Evolutionary conservation across 2,797 vertebrate species (phyloP), one percentile per base, ranked within the genome.

Genomic region (Gymnopithys bicolor): DNA sequence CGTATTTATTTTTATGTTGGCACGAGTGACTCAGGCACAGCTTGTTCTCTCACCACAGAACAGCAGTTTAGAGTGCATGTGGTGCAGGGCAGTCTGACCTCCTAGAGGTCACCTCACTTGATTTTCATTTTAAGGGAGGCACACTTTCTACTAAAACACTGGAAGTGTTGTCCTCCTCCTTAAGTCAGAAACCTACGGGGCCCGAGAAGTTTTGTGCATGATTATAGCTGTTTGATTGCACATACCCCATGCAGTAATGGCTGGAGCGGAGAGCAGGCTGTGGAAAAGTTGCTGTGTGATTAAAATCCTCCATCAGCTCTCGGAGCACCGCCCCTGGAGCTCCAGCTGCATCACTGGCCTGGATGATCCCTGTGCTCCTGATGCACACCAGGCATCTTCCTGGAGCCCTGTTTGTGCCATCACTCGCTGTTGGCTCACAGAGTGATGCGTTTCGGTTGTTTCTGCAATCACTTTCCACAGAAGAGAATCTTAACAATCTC

Each of bases 1-100:
- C 13, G 16, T 67, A 58, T 89, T 59, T 91, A 82, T 95, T 93
- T 94, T 90, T 92, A 39, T 52, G 51, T 76, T 95, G 92, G 89
- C 74, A 46, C n/a, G 60, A 95, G 81, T 84, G 90, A 62, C 67
- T 87, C 63, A 8, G 22, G 84, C 87, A 90, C 70, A 90, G 78
- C 74, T 76, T 87, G 81, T 93, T 13, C 86, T 84, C 74, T 69
- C n/a, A 33, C 58, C 43, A 21, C 2, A 13, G 51, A 82, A 27
- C 59, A 62, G 78, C n/a, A 66, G 51, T 48, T 55, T 39, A 30
- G 70, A 92, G 67, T 59, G 46, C 33, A 3, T 55, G 63, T 76
- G 81, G 43, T 76, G 59, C 74, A 45, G 67, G 77, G 51, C 77
- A 82, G 37, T 35, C 74, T 76, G 94, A 82, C 81, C 80, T 84